phyloP scores from a whole-genome alignment of 2,797 vertebrate species.

The Phoebastria nigripes region DNA sequence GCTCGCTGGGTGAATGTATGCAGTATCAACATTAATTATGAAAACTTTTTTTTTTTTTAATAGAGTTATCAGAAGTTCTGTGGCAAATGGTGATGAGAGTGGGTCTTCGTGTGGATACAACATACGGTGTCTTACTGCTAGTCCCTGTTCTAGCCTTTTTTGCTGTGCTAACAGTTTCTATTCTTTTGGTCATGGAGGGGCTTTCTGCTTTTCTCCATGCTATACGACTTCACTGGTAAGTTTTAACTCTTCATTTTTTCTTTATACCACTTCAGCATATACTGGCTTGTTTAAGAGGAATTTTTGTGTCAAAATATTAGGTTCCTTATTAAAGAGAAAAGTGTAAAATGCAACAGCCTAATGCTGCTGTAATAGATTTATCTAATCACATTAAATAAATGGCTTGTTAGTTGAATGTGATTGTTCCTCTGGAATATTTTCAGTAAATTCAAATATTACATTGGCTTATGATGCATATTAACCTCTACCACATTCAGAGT shows the following conservation, averaged over 20 bases:
- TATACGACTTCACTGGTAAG: conserved; percentile 94
- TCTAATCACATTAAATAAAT: not conserved
- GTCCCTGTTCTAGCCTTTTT: conserved; percentile 86
- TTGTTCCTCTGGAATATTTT: not conserved
- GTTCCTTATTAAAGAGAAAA: not conserved
- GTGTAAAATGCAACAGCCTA: not conserved
- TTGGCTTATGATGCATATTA: not conserved
- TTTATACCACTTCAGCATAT: not conserved
- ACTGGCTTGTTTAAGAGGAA: not conserved
- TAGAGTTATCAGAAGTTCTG: conserved; percentile 94
- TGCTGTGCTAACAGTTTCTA: conserved; percentile 85
- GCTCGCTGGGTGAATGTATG: not conserved
- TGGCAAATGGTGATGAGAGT: conserved; percentile 95
- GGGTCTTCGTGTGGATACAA: conserved; percentile 81
- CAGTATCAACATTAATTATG: not conserved
- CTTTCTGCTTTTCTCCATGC: conserved; percentile 97
- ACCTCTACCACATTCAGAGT: not conserved
- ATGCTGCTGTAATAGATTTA: not conserved
- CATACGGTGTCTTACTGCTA: conserved; percentile 81
- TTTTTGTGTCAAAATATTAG: not conserved
- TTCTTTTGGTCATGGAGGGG: conserved; percentile 96
- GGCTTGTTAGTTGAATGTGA: not conserved
- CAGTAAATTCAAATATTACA: not conserved
- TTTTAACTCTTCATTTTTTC: not conserved
- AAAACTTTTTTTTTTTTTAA: not conserved